Conservation (phyloP, 2,797 vertebrate genomes). For the Protonibea diacanthus region DNA sequence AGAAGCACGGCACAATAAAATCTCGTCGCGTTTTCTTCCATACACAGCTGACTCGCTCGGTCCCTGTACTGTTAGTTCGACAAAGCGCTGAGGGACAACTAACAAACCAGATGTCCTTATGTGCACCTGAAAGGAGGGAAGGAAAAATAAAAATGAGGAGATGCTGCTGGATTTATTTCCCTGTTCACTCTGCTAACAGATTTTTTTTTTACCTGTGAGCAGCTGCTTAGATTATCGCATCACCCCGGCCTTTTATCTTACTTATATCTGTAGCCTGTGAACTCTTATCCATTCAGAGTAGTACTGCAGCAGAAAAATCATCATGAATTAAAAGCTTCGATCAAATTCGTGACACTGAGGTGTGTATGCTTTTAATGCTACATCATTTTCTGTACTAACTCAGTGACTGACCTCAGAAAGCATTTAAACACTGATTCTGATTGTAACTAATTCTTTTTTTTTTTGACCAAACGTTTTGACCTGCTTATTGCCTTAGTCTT, state of each 20-base stretch:
- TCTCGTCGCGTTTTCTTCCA: slow-evolving; percentile 61
- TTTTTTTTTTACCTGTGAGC: slow-evolving; percentile 59
- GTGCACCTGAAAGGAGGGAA: slow-evolving; percentile 51
- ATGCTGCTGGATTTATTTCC: slow-evolving; percentile 61
- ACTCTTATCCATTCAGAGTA: slow-evolving; percentile 42
- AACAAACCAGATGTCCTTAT: slow-evolving; percentile 60
- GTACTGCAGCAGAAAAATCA: slow-evolving; percentile 9
- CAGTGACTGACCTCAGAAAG: neutral
- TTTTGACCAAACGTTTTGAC: too few relatives aligned
- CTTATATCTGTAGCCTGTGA: slow-evolving; percentile 60
- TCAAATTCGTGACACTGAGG: slow-evolving; percentile 26
- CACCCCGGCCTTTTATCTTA: slow-evolving; percentile 63
- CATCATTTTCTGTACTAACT: slow-evolving; percentile 9
- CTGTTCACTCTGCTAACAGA: slow-evolving; percentile 72
- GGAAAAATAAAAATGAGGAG: slow-evolving; percentile 36
- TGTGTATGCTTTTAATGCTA: neutral
- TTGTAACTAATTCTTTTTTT: neutral
- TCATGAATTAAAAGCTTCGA: slow-evolving; percentile 41
- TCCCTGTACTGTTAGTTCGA: slow-evolving; percentile 61
- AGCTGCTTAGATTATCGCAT: slow-evolving; percentile 62
- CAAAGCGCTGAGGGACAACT: slow-evolving; percentile 65
- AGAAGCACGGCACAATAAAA: neutral
- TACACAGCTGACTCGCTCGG: slow-evolving; percentile 58
- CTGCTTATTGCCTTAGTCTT: neutral
- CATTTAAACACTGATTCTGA: neutral